Evolutionary conservation across 2,797 vertebrate genomes (phyloP).

Genomic region (Adelosebastes latens): DNA sequence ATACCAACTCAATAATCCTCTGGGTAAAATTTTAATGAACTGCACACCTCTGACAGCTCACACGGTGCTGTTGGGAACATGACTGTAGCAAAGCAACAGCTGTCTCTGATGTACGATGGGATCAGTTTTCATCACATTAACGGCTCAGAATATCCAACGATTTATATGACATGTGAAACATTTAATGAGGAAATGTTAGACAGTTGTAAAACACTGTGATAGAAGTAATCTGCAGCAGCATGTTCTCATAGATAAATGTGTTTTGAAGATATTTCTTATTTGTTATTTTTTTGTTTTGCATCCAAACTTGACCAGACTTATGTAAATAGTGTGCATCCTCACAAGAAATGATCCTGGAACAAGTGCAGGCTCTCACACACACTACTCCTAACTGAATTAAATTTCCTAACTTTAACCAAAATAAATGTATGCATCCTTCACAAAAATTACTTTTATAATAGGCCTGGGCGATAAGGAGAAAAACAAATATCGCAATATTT

Average conservation of each 20-base stretch:
- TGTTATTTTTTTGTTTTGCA: neutral
- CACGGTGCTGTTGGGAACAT: constrained; percentile 9
- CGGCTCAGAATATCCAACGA: constrained; percentile 1
- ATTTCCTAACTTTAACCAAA: neutral
- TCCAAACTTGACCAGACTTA: neutral
- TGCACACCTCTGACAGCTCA: constrained; percentile 53
- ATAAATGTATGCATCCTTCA: neutral
- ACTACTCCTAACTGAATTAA: neutral
- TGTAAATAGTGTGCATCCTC: neutral
- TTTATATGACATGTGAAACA: constrained; percentile 8
- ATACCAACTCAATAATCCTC: constrained; percentile 71
- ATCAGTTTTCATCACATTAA: constrained; percentile 22
- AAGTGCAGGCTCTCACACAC: neutral
- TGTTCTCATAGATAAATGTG: neutral
- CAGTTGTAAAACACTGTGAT: neutral
- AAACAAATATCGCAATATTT: neutral
- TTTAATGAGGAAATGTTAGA: neutral
- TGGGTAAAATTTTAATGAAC: constrained; percentile 65
- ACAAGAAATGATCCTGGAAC: neutral
- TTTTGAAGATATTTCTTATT: neutral
- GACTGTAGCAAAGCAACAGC: constrained; percentile 32
- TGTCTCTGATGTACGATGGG: constrained; percentile 25
- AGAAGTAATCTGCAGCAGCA: neutral
- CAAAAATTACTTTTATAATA: neutral
- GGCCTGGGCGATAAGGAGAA: neutral